Conservation (phyloP, 2,797 vertebrate species). For the Ambastaia sidthimunki region DNA sequence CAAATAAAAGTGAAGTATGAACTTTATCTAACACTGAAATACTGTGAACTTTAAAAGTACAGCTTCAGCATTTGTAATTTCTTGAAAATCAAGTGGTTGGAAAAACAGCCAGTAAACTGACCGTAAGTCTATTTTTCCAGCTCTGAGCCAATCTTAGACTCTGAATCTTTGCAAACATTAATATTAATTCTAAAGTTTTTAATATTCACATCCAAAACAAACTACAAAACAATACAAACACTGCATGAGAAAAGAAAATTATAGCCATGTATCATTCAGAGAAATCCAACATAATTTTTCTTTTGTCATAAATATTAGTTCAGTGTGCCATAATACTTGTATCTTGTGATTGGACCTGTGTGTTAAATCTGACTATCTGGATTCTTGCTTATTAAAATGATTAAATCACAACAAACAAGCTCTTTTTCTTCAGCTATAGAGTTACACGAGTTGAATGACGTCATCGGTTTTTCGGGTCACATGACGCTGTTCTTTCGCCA, state of each 20-base stretch:
- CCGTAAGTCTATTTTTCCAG: too few relatives aligned
- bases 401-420: background rate
- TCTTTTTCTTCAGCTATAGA: background rate
- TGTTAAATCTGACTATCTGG: background rate
- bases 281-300: too few relatives aligned
- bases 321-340: too few relatives aligned
- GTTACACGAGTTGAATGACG: background rate
- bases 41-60: background rate
- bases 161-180: too few relatives aligned
- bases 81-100: background rate
- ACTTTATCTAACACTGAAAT: background rate
- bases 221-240: too few relatives aligned
- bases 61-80: background rate
- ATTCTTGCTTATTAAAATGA: background rate
- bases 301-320: too few relatives aligned
- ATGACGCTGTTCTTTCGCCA: conserved; percentile 31
- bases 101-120: background rate
- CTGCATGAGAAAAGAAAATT: too few relatives aligned
- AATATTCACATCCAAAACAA: too few relatives aligned
- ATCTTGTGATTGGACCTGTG: background rate
- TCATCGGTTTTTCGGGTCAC: background rate
- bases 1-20: background rate
- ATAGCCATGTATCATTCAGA: too few relatives aligned
- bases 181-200: too few relatives aligned
- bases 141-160: too few relatives aligned